These are phyloP conservation scores for Dendrocopos noguchii DNA, from an alignment of 2,113 vertebrate species.

Conservation along the genomic window DNA sequence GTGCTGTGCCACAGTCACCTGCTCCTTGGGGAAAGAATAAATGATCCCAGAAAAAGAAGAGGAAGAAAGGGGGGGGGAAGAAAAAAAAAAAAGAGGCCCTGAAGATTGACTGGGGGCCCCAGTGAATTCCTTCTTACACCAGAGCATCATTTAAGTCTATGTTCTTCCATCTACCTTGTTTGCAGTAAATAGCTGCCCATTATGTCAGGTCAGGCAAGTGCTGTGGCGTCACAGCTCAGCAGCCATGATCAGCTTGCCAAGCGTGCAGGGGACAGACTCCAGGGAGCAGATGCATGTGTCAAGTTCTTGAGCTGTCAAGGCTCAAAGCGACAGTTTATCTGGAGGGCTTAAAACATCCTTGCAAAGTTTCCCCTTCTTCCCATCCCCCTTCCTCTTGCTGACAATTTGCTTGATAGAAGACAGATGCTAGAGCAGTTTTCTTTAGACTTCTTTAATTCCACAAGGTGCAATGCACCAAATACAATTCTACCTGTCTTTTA, in stretches of 20 bases:
- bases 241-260: slow-evolving; percentile 67
- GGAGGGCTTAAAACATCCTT: slow-evolving; percentile 75
- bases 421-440: slow-evolving; percentile 82
- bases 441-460: slow-evolving; percentile 75
- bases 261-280: slow-evolving; percentile 32
- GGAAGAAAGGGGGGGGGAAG: accelerated
- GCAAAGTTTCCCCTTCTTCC: slow-evolving; percentile 51
- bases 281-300: slow-evolving; percentile 59
- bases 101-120: slow-evolving; percentile 76
- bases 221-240: slow-evolving; percentile 78
- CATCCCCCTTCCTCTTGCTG: slow-evolving; percentile 64
- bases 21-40: slow-evolving; percentile 75
- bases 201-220: slow-evolving; percentile 83
- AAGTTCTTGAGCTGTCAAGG: slow-evolving; percentile 78
- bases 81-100: neutral
- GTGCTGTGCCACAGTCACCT: slow-evolving; percentile 65
- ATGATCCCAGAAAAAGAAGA: slow-evolving; percentile 42
- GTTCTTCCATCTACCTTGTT: slow-evolving; percentile 87
- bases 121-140: slow-evolving; percentile 76
- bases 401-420: slow-evolving; percentile 82
- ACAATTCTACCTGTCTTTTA: slow-evolving; percentile 62
- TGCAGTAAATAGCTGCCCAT: slow-evolving; percentile 90
- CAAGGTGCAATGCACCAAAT: slow-evolving; percentile 70
- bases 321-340: slow-evolving; percentile 81
- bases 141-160: slow-evolving; percentile 85